Evolutionary conservation across 2,113 vertebrate genomes (phyloP).

Genomic region (Chamaetylas fuelleborni): DNA sequence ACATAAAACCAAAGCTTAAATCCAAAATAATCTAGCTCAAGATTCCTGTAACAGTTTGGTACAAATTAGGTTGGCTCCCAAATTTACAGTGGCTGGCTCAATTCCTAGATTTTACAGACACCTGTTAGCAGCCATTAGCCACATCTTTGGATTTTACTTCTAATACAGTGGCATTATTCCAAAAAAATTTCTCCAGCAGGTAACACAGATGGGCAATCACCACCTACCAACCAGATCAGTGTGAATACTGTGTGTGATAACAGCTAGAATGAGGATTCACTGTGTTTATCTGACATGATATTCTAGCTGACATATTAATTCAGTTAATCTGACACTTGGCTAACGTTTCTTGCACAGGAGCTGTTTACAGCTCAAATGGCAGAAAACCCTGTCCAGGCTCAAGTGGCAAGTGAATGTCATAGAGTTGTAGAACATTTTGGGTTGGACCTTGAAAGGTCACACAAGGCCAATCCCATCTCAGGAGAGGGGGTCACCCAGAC

Average conservation of each 20-base stretch:
- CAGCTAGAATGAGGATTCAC: background rate
- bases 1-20: background rate
- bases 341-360: background rate
- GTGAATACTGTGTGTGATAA: background rate
- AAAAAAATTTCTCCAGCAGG: slow-evolving; percentile 47
- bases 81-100: background rate
- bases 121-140: slow-evolving; percentile 46
- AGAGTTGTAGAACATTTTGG: background rate
- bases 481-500: background rate
- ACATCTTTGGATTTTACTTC: slow-evolving; percentile 45
- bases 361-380: background rate
- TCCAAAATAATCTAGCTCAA: slow-evolving; percentile 14
- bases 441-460: background rate
- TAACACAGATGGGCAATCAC: slow-evolving; percentile 62
- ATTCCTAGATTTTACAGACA: slow-evolving; percentile 41
- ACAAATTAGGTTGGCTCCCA: slow-evolving; percentile 2
- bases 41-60: slow-evolving; percentile 1
- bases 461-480: background rate
- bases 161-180: slow-evolving; percentile 31
- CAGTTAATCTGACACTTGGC: background rate
- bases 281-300: slow-evolving; percentile 9
- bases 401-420: background rate
- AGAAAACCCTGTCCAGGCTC: background rate
- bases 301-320: slow-evolving; percentile 25
- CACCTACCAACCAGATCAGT: slow-evolving; percentile 27